Conservation (phyloP, 2,113 vertebrate genomes). For the Suricata suricatta region DNA sequence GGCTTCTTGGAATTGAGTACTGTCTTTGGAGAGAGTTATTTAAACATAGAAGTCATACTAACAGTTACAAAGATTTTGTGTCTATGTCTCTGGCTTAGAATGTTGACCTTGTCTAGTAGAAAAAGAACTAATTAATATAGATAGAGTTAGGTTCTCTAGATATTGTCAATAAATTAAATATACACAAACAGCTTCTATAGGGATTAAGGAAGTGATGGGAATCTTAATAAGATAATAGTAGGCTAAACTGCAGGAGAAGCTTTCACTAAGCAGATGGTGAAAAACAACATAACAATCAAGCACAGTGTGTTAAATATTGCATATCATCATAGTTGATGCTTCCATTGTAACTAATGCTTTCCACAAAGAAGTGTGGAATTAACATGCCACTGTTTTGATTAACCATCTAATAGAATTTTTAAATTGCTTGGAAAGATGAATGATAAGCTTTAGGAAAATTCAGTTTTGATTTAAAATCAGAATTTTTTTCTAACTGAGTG, state of each 20-base stretch:
- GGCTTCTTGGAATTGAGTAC: not conserved
- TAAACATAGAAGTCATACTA: not conserved
- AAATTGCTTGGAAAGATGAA: slow-evolving; percentile 22
- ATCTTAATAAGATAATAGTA: not conserved
- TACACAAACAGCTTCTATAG: not conserved
- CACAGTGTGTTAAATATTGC: not conserved
- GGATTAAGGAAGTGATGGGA: slow-evolving; percentile 25
- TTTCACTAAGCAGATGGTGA: slow-evolving; percentile 7
- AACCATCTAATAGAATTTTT: slow-evolving; percentile 25
- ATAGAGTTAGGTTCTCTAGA: not conserved
- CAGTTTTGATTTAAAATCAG: slow-evolving; percentile 37
- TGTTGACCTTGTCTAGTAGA: not conserved
- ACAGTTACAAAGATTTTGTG: not conserved
- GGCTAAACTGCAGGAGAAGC: not conserved
- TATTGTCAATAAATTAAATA: slow-evolving; percentile 16
- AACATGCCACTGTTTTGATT: not conserved
- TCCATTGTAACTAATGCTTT: not conserved
- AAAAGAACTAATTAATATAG: slow-evolving; percentile 1
- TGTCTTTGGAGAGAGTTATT: not conserved
- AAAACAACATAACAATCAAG: slow-evolving; percentile 14
- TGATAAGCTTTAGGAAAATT: not conserved
- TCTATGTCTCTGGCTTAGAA: not conserved
- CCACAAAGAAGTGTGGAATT: not conserved
- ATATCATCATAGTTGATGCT: not conserved
- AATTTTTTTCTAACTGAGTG: not conserved